phyloP scores from a whole-genome alignment of 2,797 vertebrate species.

The Spheniscus humboldti region DNA sequence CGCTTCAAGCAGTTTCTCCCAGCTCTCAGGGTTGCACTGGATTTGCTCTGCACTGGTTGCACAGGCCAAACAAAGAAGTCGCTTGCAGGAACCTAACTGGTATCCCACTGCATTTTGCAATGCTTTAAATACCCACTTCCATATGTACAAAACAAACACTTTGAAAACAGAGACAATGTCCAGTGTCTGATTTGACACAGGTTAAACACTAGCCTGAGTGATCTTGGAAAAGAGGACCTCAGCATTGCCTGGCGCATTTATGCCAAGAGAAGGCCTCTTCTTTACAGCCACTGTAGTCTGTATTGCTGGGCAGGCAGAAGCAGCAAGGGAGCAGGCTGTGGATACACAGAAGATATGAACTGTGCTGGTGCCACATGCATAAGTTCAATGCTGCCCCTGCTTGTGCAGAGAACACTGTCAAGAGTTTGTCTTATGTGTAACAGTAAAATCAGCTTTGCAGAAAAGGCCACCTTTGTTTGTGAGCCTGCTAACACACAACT shows the following conservation, averaged over 20 bases:
- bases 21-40: background rate
- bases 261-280: background rate
- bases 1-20: background rate
- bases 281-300: background rate
- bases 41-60: background rate
- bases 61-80: background rate
- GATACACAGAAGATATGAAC: background rate
- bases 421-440: background rate
- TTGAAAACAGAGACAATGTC: background rate
- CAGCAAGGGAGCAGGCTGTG: background rate
- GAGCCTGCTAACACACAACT: background rate
- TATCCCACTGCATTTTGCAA: background rate
- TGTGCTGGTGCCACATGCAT: accelerated
- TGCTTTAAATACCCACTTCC: background rate
- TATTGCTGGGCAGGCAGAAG: background rate
- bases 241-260: background rate
- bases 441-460: background rate
- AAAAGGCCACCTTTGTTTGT: background rate
- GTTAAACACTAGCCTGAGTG: background rate
- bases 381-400: background rate
- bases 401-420: background rate
- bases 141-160: background rate
- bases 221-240: background rate
- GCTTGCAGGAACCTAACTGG: background rate
- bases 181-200: background rate